phyloP scores from a whole-genome alignment of 2,888 invertebrate genomes.

The Dermolepida albohirtum region DNA sequence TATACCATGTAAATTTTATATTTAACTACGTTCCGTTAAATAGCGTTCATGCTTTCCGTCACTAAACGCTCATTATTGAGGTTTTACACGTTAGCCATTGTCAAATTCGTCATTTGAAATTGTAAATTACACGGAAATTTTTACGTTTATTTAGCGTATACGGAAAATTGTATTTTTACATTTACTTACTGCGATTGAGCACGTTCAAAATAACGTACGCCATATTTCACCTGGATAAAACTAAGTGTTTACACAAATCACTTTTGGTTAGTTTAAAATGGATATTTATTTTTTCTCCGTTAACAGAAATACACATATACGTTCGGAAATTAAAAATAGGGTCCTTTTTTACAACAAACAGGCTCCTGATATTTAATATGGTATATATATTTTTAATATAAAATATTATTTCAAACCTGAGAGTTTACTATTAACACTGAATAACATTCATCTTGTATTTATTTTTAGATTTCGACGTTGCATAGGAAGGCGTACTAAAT shows the following conservation, averaged over 20 bases:
- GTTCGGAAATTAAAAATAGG: slow-evolving; percentile 26
- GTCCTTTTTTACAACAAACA: slow-evolving; percentile 21
- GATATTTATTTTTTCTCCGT: slow-evolving; percentile 35
- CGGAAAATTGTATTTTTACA: slow-evolving; percentile 18
- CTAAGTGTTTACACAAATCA: slow-evolving; percentile 32
- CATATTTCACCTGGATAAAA: slow-evolving; percentile 32
- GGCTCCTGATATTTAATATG: background rate
- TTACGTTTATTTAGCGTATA: slow-evolving; percentile 17
- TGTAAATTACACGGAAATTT: slow-evolving; percentile 8
- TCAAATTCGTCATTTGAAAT: slow-evolving; percentile 15
- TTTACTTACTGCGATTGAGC: slow-evolving; percentile 29
- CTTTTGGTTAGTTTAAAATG: slow-evolving; percentile 32
- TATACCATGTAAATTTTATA: background rate
- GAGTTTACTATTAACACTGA: too few relatives aligned
- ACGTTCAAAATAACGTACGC: slow-evolving; percentile 22
- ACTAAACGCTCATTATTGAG: slow-evolving; percentile 7
- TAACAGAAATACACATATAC: slow-evolving; percentile 5
- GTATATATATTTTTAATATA: too few relatives aligned
- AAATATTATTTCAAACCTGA: too few relatives aligned
- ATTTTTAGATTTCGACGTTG: too few relatives aligned
- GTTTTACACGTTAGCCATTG: slow-evolving; percentile 22
- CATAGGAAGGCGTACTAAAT: too few relatives aligned
- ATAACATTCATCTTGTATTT: too few relatives aligned
- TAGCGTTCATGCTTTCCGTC: background rate
- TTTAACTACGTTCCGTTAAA: background rate